These are phyloP conservation scores for Noctua pronuba DNA, from an alignment of 2,888 invertebrate species.

Conservation along the genomic window DNA sequence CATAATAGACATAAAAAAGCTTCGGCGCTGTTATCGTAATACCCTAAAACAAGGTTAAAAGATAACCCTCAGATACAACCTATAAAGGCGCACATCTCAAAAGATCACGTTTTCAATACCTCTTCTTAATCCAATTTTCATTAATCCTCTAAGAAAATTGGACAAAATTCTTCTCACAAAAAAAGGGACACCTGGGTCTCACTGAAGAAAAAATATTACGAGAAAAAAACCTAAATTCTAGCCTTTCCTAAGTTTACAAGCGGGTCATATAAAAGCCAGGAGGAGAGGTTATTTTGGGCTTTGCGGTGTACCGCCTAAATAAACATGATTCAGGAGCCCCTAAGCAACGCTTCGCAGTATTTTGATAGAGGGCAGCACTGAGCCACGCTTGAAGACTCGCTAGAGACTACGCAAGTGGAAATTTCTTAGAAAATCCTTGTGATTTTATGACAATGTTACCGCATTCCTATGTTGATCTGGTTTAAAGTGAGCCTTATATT, in stretches of 20 bases:
- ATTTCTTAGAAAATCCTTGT: constrained; percentile 60
- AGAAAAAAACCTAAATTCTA: constrained; percentile 54
- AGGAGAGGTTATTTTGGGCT: constrained; percentile 52
- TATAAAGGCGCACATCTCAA: constrained; percentile 25
- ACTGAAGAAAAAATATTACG: constrained; percentile 50
- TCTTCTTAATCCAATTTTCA: constrained; percentile 55
- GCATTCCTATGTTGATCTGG: constrained; percentile 65
- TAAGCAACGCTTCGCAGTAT: constrained; percentile 64
- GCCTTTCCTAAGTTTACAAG: constrained; percentile 60
- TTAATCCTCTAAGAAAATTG: constrained; percentile 57
- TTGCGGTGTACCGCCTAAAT: constrained; percentile 64
- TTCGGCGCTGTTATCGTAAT: constrained; percentile 19
- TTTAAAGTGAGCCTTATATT: constrained; percentile 61
- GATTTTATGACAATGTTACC: constrained; percentile 65
- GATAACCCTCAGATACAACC: constrained; percentile 31
- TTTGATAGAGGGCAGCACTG: constrained; percentile 62
- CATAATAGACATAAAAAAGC: constrained; percentile 2
- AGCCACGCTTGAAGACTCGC: constrained; percentile 54
- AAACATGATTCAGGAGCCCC: constrained; percentile 70
- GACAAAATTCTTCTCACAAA: constrained; percentile 35
- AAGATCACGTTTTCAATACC: constrained; percentile 61
- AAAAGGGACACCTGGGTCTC: constrained; percentile 57
- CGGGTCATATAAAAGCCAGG: constrained; percentile 64
- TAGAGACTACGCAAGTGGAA: constrained; percentile 57
- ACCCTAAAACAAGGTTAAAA: constrained; percentile 36